Conservation (phyloP, 2,888 invertebrate genomes). For the Endotricha flammealis region DNA sequence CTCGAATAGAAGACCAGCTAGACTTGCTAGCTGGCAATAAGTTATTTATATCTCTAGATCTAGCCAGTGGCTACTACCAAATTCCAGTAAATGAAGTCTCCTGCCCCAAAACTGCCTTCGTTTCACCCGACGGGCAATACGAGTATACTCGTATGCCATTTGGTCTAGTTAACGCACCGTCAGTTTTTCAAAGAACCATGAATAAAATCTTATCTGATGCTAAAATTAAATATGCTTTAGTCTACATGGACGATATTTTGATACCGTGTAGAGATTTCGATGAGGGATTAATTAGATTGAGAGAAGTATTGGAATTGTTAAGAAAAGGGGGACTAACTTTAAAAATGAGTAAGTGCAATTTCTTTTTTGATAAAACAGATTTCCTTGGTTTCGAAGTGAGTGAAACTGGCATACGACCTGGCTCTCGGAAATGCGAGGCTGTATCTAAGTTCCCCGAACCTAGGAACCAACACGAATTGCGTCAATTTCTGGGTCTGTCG, state of each 20-base stretch:
- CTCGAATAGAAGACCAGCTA: conserved; percentile 32
- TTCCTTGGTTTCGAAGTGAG: too few species aligned
- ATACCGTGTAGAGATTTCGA: conserved; percentile 9
- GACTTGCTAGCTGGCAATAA: conserved; percentile 26
- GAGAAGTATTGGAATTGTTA: too few species aligned
- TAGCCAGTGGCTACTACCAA: conserved; percentile 21
- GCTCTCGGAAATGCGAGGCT: too few species aligned
- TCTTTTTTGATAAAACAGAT: too few species aligned
- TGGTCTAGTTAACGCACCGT: conserved; percentile 41
- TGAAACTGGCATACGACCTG: too few species aligned
- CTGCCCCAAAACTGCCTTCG: conserved; percentile 37
- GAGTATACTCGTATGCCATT: conserved; percentile 44
- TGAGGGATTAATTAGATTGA: too few species aligned
- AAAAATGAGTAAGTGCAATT: too few species aligned
- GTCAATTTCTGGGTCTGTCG: conserved; percentile 29
- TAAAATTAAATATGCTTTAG: conserved; percentile 14
- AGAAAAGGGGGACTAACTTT: neutral
- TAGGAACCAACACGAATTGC: conserved; percentile 7
- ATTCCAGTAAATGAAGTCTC: conserved; percentile 29
- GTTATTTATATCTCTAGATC: conserved; percentile 25
- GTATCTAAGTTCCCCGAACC: too few species aligned
- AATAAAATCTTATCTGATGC: conserved; percentile 6
- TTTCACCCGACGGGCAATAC: conserved; percentile 41
- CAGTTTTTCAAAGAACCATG: conserved; percentile 39
- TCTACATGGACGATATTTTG: conserved; percentile 21